Evolutionary conservation across 2,113 vertebrate species (phyloP), one percentile per base, ranked within the genome.

Genomic region (Leptobrachium leishanense): DNA sequence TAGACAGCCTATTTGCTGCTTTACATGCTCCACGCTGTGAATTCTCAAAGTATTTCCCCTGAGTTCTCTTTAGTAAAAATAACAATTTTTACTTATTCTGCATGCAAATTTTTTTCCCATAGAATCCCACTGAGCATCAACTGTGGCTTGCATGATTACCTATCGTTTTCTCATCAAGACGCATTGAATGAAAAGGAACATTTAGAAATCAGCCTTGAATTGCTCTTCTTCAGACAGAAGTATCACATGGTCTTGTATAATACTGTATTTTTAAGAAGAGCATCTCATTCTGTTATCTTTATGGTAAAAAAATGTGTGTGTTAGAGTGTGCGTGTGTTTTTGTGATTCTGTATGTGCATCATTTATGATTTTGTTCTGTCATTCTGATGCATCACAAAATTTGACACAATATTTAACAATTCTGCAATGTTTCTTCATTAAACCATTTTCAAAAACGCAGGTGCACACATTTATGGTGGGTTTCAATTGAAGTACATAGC

Each of bases 181-280:
- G 59, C 71, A 80, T 68, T 80, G 70, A 80, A 54, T 43, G 66
- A 80, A 80, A 74, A 59, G 64, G 63, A 80, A 15, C 63, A 55
- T 74, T 80, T 68, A 68, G 64, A 80, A 74, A 80, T 74, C 70
- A 74, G 70, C 71, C 44, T n/a, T 80, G 64, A 73, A 74, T n/a
- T 74, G 41, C 50, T 79, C 62, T 41, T 74, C 71, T 74, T 80
- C 63, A 67, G 39, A 73, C 50, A 72, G 12, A 6, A 43, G 46
- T 8, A 50, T 50, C 46, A 13, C 31, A 72, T 55, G 15, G 72
- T 65, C 39, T 31, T 72, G 57, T 63, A 62, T 42, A n/a, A 41
- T 50, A 50, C 8, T 50, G 46, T 8, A 50, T 50, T 50, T 50
- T 50, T 50, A 8, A 50, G 8, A 50, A 50, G 8, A 50, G 8